A percentile compares a stretch with the other conserved stretches of the same genome.
Conservation (phyloP, 1,140 invertebrate genomes). For the Lithobius niger region DNA sequence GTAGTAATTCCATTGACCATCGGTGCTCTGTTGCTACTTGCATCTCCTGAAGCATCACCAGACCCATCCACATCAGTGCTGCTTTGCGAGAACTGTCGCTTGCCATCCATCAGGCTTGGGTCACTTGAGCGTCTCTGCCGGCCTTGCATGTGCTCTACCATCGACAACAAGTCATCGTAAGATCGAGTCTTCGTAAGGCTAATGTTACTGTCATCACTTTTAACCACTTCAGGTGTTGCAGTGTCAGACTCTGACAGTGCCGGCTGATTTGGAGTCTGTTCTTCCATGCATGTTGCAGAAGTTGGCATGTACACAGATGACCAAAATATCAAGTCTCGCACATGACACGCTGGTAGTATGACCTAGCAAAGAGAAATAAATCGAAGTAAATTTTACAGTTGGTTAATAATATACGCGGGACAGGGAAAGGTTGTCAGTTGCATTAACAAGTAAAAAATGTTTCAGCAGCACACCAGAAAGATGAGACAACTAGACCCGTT, state of each 20-base stretch:
- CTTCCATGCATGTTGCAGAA: conserved; percentile 28
- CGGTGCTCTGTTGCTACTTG: not conserved
- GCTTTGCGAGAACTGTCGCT: not conserved
- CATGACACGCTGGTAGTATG: conserved; percentile 49
- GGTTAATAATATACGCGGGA: no score
- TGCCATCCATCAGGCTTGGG: conserved; percentile 45
- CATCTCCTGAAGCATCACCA: not conserved
- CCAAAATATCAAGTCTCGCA: conserved; percentile 70
- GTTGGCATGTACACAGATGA: conserved; percentile 57
- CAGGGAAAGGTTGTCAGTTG: no score
- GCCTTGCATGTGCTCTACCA: conserved; percentile 42
- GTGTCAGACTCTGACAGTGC: conserved; percentile 9
- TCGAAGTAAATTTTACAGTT: no score
- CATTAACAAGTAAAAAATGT: no score
- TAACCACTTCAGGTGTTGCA: conserved; percentile 11
- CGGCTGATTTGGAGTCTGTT: conserved; percentile 25
- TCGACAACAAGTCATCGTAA: conserved; percentile 57
- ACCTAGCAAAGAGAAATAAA: not conserved
- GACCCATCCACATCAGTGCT: not conserved
- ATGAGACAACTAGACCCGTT: no score
- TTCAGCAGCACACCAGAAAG: no score
- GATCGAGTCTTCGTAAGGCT: conserved; percentile 32
- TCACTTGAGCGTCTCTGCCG: conserved; percentile 58
- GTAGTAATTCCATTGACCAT: no score
- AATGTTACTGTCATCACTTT: conserved; percentile 14